These are phyloP conservation scores for Symphodus melops DNA, from an alignment of 2,113 vertebrate genomes.

Conservation along the genomic window DNA sequence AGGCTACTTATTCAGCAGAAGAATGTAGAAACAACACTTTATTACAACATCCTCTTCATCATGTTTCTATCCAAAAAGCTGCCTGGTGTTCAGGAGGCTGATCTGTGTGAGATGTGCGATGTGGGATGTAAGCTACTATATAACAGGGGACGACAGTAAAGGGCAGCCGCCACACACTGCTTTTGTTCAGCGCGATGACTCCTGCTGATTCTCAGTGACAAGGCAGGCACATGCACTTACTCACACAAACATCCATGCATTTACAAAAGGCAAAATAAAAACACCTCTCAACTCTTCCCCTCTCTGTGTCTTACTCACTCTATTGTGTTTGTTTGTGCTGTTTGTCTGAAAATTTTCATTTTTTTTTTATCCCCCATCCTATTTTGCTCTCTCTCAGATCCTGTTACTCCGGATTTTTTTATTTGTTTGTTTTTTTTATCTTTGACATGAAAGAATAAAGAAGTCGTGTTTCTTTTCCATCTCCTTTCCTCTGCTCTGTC, in stretches of 20 bases:
- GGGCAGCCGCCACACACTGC: conserved; percentile 38
- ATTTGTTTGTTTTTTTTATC: conserved; percentile 43
- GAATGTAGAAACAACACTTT: neutral
- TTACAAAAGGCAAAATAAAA: neutral
- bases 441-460: conserved; percentile 57
- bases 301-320: neutral
- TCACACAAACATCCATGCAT: neutral
- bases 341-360: conserved; percentile 20
- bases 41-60: conserved; percentile 3
- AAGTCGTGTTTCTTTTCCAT: conserved; percentile 27
- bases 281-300: neutral
- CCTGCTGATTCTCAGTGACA: conserved; percentile 8
- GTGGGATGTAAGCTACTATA: conserved; percentile 12
- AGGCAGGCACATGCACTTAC: neutral
- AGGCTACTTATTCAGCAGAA: too few relatives aligned
- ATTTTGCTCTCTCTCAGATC: conserved; percentile 33
- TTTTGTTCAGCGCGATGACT: neutral
- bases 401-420: conserved; percentile 19
- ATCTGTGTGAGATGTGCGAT: conserved; percentile 29
- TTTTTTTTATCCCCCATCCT: conserved; percentile 24
- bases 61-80: conserved; percentile 16
- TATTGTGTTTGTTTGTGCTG: conserved; percentile 11
- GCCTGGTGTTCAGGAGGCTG: conserved; percentile 6
- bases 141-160: conserved; percentile 12
- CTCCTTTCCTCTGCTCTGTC: neutral